A percentile compares a stretch with the other conserved stretches of the same genome.
Evolutionary conservation across 1,140 invertebrate species (phyloP).

Genomic region (Leguminivora glycinivorella): DNA sequence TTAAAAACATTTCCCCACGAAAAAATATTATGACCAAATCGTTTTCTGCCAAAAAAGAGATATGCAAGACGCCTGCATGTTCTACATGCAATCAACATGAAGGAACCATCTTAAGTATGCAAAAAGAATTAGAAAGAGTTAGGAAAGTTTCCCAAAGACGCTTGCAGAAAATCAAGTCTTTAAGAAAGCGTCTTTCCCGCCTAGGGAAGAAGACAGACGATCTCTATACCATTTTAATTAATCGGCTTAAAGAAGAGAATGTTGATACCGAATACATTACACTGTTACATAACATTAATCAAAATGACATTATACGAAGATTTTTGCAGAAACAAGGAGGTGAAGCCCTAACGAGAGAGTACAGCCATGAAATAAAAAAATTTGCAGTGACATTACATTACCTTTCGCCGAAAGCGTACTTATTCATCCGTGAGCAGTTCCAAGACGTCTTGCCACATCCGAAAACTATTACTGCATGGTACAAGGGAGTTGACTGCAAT

Average conservation of each 20-base stretch:
- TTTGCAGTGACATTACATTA: slow-evolving; percentile 36
- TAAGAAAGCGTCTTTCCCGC: neutral
- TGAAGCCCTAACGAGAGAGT: slow-evolving; percentile 20
- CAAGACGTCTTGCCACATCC: slow-evolving; percentile 33
- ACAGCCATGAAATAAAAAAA: slow-evolving; percentile 29
- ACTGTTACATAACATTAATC: slow-evolving; percentile 1
- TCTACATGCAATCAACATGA: neutral
- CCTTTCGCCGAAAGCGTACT: slow-evolving; percentile 35
- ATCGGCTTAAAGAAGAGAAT: slow-evolving; percentile 13
- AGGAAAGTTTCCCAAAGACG: slow-evolving; percentile 17
- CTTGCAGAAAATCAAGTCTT: neutral
- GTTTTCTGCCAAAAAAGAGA: too few species aligned
- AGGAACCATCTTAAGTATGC: neutral
- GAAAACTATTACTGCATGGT: slow-evolving; percentile 33
- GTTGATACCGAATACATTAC: slow-evolving; percentile 12
- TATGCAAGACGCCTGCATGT: too few species aligned
- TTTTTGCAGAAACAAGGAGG: slow-evolving; percentile 25
- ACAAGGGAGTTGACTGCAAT: slow-evolving; percentile 32
- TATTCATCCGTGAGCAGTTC: slow-evolving; percentile 31
- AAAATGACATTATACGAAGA: slow-evolving; percentile 25
- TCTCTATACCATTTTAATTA: neutral
- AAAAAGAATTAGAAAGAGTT: slow-evolving; percentile 9
- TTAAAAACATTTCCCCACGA: too few species aligned
- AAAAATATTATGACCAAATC: too few species aligned
- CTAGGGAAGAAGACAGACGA: neutral